Percentiles rank a stretch among this genome's conserved stretches.
Conservation (phyloP, 2,888 invertebrate genomes). For the Lasioglossum pauxillum region DNA sequence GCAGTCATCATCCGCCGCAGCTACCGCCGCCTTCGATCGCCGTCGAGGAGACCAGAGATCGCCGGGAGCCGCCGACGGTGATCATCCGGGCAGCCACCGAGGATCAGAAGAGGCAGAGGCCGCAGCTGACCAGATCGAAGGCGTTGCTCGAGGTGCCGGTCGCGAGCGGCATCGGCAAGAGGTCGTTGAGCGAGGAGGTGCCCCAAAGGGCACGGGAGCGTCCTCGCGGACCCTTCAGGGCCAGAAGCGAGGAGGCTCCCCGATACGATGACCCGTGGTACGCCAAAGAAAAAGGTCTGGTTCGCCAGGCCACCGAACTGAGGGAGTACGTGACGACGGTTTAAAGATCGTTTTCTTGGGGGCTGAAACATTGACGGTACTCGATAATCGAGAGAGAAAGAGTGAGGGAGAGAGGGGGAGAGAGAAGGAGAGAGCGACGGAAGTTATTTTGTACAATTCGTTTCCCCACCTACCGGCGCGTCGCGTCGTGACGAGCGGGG, state of each 20-base stretch:
- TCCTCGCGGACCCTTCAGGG: conserved; percentile 77
- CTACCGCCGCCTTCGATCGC: not conserved
- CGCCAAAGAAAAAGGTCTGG: conserved; percentile 62
- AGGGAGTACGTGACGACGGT: conserved; percentile 83
- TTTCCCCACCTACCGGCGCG: conserved; percentile 5
- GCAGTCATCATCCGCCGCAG: conserved; percentile 52
- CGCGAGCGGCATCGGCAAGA: conserved; percentile 76
- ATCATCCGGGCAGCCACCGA: conserved; percentile 78
- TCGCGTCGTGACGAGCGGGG: not conserved
- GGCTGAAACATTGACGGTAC: conserved; percentile 46
- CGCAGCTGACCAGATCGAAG: conserved; percentile 79
- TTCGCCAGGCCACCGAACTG: conserved; percentile 75
- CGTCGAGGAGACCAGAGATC: conserved; percentile 50
- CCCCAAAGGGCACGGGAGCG: conserved; percentile 76
- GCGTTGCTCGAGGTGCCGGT: conserved; percentile 80
- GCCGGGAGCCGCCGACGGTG: conserved; percentile 69
- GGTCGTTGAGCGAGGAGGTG: conserved; percentile 82
- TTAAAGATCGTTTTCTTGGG: conserved; percentile 47
- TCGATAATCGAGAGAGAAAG: conserved; percentile 30
- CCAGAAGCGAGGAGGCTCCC: conserved; percentile 81
- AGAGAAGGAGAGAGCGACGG: not conserved
- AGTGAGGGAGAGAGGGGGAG: not conserved
- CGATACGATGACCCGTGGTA: conserved; percentile 80
- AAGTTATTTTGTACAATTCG: conserved; percentile 30
- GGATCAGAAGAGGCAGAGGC: conserved; percentile 77